phyloP scores from a whole-genome alignment of 2,797 vertebrate genomes.

The Gymnocypris eckloni region DNA sequence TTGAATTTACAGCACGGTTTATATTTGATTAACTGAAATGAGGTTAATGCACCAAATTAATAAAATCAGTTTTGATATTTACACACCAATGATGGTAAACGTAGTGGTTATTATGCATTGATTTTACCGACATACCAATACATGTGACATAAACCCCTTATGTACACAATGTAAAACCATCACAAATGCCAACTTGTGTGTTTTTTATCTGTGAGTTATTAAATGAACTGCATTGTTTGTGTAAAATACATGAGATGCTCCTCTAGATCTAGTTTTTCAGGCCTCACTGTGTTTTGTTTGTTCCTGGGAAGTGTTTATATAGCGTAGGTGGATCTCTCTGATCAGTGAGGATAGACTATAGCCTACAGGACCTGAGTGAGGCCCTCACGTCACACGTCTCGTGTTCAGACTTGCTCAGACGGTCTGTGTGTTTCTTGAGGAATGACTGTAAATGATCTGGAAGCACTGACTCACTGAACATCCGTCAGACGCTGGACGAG shows the following conservation, averaged over 20 bases:
- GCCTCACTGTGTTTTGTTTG: not conserved
- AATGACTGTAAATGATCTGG: not conserved
- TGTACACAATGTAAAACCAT: not conserved
- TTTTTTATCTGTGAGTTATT: not conserved
- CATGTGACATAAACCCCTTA: not conserved
- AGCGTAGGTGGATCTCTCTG: not conserved
- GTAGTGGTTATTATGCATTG: not conserved
- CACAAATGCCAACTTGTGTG: not conserved
- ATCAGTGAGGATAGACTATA: not conserved
- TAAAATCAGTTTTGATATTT: not conserved
- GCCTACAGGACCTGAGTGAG: not conserved
- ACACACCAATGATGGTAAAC: not conserved
- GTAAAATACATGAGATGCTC: not conserved
- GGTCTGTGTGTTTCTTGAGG: not conserved
- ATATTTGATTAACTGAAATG: not conserved
- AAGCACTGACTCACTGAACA: not conserved
- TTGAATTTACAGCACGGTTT: not conserved
- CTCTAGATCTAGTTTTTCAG: not conserved
- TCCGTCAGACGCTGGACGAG: not conserved
- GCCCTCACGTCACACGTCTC: not conserved
- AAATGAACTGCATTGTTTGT: not conserved
- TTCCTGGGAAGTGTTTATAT: not conserved
- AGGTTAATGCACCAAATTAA: not conserved
- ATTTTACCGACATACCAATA: not conserved
- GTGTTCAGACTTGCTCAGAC: conserved; percentile 23